Evolutionary conservation across 2,797 vertebrate genomes (phyloP).

Genomic region (Phrynocephalus vlangalii): DNA sequence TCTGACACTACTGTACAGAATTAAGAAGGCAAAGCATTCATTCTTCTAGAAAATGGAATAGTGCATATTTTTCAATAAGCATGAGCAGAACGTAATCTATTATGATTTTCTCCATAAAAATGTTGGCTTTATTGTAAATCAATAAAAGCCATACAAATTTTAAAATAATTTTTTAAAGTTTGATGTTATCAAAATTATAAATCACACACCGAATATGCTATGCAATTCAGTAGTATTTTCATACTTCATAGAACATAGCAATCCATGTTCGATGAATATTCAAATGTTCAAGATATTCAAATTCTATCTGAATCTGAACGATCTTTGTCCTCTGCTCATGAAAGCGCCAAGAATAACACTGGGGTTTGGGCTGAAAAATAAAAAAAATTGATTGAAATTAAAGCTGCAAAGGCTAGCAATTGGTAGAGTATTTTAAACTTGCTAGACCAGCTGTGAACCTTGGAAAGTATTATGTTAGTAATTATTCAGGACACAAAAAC

Average conservation of each 20-base stretch:
- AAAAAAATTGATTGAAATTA: constrained; percentile 21
- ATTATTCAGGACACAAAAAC: constrained; percentile 2
- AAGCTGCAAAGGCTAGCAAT: constrained; percentile 9
- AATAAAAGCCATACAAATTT: neutral
- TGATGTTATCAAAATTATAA: neutral
- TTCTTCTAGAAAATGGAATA: neutral
- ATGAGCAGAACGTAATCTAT: no score
- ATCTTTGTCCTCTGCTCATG: constrained; percentile 1
- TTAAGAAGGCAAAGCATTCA: neutral
- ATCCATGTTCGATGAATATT: neutral
- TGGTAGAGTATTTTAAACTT: neutral
- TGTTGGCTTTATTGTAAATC: neutral
- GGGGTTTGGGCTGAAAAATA: constrained; percentile 32
- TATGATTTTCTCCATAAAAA: no score
- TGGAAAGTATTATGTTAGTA: neutral
- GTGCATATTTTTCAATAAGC: neutral
- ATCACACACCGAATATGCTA: neutral
- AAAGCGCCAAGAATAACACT: neutral
- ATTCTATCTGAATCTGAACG: constrained; percentile 32
- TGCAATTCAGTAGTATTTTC: constrained; percentile 13
- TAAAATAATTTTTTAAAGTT: neutral
- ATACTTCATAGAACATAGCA: constrained; percentile 1
- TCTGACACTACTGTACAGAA: no score
- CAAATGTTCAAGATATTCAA: constrained; percentile 2
- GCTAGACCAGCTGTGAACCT: neutral